phyloP scores from a whole-genome alignment of 35 echinoderm and acorn worm species.

The Diadema setosum region DNA sequence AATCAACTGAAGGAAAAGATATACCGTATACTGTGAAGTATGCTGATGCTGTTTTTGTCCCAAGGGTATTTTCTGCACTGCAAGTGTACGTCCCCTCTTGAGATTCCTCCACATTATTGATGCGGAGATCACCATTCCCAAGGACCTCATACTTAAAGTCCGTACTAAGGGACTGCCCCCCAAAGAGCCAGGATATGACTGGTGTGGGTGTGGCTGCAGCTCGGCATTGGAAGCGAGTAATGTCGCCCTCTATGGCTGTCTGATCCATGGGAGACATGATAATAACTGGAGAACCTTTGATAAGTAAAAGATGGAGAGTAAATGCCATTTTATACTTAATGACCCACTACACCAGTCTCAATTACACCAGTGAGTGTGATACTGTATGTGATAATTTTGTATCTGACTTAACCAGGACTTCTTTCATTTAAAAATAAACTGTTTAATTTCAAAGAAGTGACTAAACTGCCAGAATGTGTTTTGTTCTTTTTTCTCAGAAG shows the following conservation, averaged over 20 bases:
- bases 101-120: constrained; percentile 60
- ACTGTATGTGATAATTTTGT: too few relatives aligned
- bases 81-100: constrained; percentile 82
- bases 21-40: constrained; percentile 47
- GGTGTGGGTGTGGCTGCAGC: constrained; percentile 36
- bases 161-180: constrained; percentile 17
- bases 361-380: too few relatives aligned
- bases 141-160: constrained; percentile 57
- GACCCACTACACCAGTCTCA: too few relatives aligned
- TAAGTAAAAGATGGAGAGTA: too few relatives aligned
- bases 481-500: too few relatives aligned
- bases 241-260: constrained; percentile 39
- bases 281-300: constrained; percentile 65
- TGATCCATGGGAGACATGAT: constrained; percentile 16
- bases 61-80: constrained; percentile 53
- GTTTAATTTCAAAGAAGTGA: too few relatives aligned
- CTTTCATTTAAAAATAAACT: too few relatives aligned
- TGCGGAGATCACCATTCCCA: constrained; percentile 73
- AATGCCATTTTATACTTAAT: too few relatives aligned
- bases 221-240: constrained; percentile 36
- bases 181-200: constrained; percentile 45
- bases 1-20: too few relatives aligned
- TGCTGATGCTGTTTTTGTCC: not conserved
- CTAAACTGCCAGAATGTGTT: too few relatives aligned
- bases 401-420: too few relatives aligned